Conservation (phyloP, 1,140 invertebrate species). For the fruit fly (Drosophila melanogaster) region DNA sequence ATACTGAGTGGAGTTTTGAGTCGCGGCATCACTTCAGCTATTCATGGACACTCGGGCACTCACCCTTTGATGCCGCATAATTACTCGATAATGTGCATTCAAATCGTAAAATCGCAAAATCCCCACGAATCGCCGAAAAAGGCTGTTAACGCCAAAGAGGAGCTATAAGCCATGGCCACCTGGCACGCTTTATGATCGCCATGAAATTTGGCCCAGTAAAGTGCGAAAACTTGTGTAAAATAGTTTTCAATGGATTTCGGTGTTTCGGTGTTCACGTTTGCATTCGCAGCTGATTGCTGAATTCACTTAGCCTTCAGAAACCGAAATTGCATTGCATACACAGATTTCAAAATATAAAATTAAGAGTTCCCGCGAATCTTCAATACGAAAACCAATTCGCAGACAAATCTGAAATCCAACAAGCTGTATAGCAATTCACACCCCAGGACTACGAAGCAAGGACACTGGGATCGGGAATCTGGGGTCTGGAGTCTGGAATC, state of each 20-base stretch:
- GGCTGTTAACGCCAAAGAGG: conserved; percentile 17
- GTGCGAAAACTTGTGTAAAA: conserved; percentile 17
- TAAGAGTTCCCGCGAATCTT: not conserved
- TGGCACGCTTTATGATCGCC: conserved; percentile 24
- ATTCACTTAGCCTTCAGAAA: conserved; percentile 23
- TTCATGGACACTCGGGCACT: conserved; percentile 9
- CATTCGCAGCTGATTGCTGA: conserved; percentile 20
- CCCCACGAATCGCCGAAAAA: conserved; percentile 6
- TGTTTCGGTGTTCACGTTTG: conserved; percentile 1
- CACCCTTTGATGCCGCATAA: conserved; percentile 66
- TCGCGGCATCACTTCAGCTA: conserved; percentile 25
- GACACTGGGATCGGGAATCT: not conserved
- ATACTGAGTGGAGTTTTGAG: conserved; percentile 34
- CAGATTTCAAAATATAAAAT: conserved; percentile 1
- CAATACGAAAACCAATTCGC: conserved; percentile 2
- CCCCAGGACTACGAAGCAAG: conserved; percentile 9
- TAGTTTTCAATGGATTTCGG: conserved; percentile 19
- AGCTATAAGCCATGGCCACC: conserved; percentile 8
- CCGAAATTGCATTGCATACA: conserved; percentile 13
- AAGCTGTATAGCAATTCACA: conserved; percentile 69
- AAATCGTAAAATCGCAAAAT: conserved; percentile 56
- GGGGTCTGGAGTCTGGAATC: conserved; percentile 2
- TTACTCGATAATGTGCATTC: conserved; percentile 77
- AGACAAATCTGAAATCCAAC: conserved; percentile 73
- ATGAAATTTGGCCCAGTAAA: conserved; percentile 18